Evolutionary conservation across 2,113 vertebrate genomes (phyloP).

Genomic region (Bombycilla garrulus): DNA sequence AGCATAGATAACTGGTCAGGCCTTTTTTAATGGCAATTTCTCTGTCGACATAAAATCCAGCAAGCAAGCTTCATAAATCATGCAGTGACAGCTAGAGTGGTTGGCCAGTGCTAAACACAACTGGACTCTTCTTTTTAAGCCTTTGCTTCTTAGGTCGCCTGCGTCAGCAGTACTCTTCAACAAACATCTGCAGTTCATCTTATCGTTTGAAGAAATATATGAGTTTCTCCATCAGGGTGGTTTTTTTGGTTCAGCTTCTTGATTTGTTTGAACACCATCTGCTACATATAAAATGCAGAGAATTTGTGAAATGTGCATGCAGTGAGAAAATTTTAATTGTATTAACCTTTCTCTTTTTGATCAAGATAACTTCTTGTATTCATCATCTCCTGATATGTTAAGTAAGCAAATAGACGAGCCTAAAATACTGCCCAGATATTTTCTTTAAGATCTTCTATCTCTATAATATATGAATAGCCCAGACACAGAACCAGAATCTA

Average conservation of each 20-base stretch:
- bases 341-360: slow-evolving; percentile 38
- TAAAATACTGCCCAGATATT: not conserved
- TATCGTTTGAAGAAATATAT: slow-evolving; percentile 88
- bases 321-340: slow-evolving; percentile 67
- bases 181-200: slow-evolving; percentile 92
- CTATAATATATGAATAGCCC: not conserved
- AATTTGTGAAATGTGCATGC: slow-evolving; percentile 72
- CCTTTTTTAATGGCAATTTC: slow-evolving; percentile 54
- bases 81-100: slow-evolving; percentile 65
- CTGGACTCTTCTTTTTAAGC: slow-evolving; percentile 77
- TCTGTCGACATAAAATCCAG: slow-evolving; percentile 70
- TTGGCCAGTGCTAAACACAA: slow-evolving; percentile 76
- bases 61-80: slow-evolving; percentile 74
- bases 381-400: not conserved
- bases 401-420: not conserved
- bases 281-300: slow-evolving; percentile 82
- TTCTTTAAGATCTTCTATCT: not conserved
- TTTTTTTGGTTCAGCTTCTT: slow-evolving; percentile 80
- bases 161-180: slow-evolving; percentile 78
- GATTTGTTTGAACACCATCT: slow-evolving; percentile 86
- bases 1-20: not conserved
- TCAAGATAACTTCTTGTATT: not conserved
- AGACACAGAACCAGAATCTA: not conserved
- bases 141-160: slow-evolving; percentile 72
- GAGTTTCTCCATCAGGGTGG: slow-evolving; percentile 77